Evolutionary conservation across 2,888 invertebrate genomes (phyloP).

Genomic region (Drosophila macrothrix): DNA sequence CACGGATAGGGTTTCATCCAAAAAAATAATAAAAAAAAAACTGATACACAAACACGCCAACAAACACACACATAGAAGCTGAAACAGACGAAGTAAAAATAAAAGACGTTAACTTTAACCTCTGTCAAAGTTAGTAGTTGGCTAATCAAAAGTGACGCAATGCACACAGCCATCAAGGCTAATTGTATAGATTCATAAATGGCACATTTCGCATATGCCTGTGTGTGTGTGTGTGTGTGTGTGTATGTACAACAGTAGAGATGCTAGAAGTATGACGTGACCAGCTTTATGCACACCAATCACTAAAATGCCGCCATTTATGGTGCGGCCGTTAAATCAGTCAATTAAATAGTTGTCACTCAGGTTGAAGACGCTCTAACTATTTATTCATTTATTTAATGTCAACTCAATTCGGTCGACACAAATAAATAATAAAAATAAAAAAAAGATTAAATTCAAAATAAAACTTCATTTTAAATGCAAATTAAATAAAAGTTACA

Average conservation of each 20-base stretch:
- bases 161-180: neutral
- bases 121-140: neutral
- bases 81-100: neutral
- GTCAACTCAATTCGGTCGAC: neutral
- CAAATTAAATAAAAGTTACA: neutral
- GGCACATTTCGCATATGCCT: neutral
- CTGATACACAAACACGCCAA: neutral
- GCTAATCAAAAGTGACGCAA: neutral
- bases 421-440: neutral
- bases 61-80: neutral
- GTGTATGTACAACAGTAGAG: neutral
- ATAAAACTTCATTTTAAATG: neutral
- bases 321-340: conserved; percentile 30
- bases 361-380: neutral
- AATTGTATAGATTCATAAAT: neutral
- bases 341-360: neutral
- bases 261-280: neutral
- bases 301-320: conserved; percentile 49
- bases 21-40: neutral
- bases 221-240: neutral
- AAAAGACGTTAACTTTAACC: neutral
- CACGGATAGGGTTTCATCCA: conserved; percentile 1
- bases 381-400: neutral
- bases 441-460: neutral
- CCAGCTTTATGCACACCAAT: conserved; percentile 20